Percentiles rank a stretch among this genome's conserved stretches.
phyloP scores from a whole-genome alignment of 2,888 invertebrate genomes.

The Cerceris ruficornis region DNA sequence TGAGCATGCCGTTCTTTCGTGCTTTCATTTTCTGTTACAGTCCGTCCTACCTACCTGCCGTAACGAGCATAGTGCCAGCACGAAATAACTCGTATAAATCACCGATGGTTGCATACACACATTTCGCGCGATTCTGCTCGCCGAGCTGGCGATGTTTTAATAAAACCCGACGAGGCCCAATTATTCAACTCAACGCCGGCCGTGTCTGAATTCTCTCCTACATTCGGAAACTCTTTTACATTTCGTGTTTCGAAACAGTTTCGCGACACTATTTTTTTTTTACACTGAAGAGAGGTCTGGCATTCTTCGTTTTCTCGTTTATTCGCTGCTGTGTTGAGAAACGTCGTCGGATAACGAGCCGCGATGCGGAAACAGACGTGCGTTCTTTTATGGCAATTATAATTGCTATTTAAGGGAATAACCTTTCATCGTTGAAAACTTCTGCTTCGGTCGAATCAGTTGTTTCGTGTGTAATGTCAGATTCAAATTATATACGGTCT shows the following conservation, averaged over 20 bases:
- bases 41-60: slow-evolving; percentile 46
- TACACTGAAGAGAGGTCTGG: not conserved
- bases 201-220: slow-evolving; percentile 33
- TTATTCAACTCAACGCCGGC: slow-evolving; percentile 63
- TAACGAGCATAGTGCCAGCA: slow-evolving; percentile 57
- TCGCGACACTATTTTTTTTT: not conserved
- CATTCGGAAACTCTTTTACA: slow-evolving; percentile 21
- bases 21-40: slow-evolving; percentile 52
- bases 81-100: slow-evolving; percentile 71
- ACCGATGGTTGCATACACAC: slow-evolving; percentile 63
- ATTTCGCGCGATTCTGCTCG: slow-evolving; percentile 56
- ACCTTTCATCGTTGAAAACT: too few relatives aligned
- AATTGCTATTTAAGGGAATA: too few relatives aligned
- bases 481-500: too few relatives aligned
- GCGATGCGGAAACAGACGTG: not conserved
- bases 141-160: slow-evolving; percentile 64
- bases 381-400: not conserved
- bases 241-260: slow-evolving; percentile 8
- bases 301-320: not conserved
- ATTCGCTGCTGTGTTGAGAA: not conserved
- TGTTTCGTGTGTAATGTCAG: too few relatives aligned
- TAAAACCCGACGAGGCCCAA: slow-evolving; percentile 65
- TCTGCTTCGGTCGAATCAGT: too few relatives aligned
- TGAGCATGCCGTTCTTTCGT: slow-evolving; percentile 14
- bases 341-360: not conserved